These are phyloP conservation scores for Hemithea aestivaria DNA, from an alignment of 2,888 invertebrate genomes.

Conservation along the genomic window DNA sequence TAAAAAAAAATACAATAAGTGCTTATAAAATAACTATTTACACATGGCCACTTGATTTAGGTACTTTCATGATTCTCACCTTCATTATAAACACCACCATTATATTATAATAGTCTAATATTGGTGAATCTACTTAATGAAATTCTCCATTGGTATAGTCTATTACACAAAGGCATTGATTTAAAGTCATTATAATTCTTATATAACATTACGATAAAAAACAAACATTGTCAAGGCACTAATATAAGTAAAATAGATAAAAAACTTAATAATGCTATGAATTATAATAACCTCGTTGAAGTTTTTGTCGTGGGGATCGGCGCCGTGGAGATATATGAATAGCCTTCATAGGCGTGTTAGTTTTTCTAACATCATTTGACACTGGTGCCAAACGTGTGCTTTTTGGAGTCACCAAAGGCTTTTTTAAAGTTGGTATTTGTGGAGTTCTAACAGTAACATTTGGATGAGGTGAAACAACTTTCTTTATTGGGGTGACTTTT, in stretches of 20 bases:
- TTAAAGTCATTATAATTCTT: too few species aligned
- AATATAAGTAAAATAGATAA: too few species aligned
- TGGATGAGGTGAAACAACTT: conserved; percentile 53
- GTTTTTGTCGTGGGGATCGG: conserved; percentile 62
- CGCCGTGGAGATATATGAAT: conserved; percentile 67
- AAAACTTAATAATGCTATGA: too few species aligned
- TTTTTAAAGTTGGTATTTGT: conserved; percentile 79
- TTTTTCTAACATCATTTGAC: conserved; percentile 60
- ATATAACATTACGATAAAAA: too few species aligned
- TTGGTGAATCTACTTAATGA: too few species aligned
- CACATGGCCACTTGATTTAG: conserved; percentile 54
- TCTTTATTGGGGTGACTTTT: conserved; percentile 54
- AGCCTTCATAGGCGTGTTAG: conserved; percentile 79
- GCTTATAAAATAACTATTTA: conserved; percentile 39
- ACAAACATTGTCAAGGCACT: too few species aligned
- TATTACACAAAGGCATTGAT: too few species aligned
- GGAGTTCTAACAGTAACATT: conserved; percentile 45
- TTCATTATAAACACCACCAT: too few species aligned
- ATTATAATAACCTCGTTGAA: conserved; percentile 33
- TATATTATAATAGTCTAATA: too few species aligned
- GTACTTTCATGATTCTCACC: conserved; percentile 7
- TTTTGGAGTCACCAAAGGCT: conserved; percentile 78
- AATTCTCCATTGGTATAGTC: too few species aligned
- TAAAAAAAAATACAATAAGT: conserved; percentile 13
- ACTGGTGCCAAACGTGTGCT: conserved; percentile 68